These are phyloP conservation scores for Mactromeris polynyma DNA, from an alignment of 2,888 invertebrate genomes.

Conservation along the genomic window DNA sequence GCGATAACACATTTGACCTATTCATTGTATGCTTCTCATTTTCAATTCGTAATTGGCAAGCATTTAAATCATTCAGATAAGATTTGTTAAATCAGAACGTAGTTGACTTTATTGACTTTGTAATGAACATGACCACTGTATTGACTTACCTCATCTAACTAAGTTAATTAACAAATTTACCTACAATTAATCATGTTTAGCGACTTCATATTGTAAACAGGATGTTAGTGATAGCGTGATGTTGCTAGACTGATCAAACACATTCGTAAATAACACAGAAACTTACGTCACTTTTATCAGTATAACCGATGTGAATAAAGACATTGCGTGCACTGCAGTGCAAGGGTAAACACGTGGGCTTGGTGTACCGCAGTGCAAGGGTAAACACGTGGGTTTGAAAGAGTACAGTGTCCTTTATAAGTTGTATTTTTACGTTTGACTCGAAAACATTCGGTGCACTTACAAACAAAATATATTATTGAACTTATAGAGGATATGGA, in stretches of 20 bases:
- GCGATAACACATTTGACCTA: background rate
- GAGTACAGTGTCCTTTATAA: no score
- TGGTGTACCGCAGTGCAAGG: background rate
- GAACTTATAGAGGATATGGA: no score
- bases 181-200: background rate
- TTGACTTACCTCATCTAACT: background rate
- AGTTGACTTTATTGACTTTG: background rate
- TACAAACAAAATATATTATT: no score
- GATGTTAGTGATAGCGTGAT: background rate
- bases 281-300: background rate
- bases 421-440: no score
- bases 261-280: background rate
- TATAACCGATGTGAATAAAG: background rate
- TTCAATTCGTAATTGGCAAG: background rate
- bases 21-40: background rate
- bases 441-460: no score
- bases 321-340: background rate
- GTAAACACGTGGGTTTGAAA: background rate
- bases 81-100: background rate
- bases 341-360: background rate
- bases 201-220: background rate
- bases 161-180: background rate
- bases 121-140: background rate
- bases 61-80: constrained; percentile 6
- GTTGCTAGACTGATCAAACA: background rate